phyloP scores from a whole-genome alignment of 2,888 invertebrate species.

The Rhagophthalmus giganteus region DNA sequence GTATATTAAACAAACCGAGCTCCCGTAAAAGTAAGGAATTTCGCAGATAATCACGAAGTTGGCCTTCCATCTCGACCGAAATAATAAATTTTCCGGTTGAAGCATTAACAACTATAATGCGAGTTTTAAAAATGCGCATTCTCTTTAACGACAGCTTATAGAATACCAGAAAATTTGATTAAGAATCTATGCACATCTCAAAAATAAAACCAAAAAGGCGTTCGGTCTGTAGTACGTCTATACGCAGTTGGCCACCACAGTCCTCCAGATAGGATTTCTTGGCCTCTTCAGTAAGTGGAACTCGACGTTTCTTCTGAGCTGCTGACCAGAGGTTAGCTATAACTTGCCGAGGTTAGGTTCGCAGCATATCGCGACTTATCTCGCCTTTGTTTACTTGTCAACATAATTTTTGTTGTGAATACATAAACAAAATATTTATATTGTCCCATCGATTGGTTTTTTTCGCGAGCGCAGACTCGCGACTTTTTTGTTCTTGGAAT shows the following conservation, averaged over 20 bases:
- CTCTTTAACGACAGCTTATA: slow-evolving; percentile 52
- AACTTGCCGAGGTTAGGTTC: slow-evolving; percentile 55
- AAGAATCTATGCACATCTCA: slow-evolving; percentile 54
- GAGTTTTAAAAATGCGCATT: slow-evolving; percentile 42
- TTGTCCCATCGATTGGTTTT: slow-evolving; percentile 55
- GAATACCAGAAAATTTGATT: slow-evolving; percentile 56
- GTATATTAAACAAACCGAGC: too few relatives aligned
- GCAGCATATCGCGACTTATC: slow-evolving; percentile 57
- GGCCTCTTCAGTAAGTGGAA: slow-evolving; percentile 8
- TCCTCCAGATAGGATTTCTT: slow-evolving; percentile 17
- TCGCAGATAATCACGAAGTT: slow-evolving; percentile 10
- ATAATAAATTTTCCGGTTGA: slow-evolving; percentile 21
- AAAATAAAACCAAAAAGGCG: slow-evolving; percentile 51
- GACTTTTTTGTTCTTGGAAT: slow-evolving; percentile 52
- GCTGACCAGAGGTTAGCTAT: slow-evolving; percentile 55
- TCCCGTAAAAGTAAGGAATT: neutral
- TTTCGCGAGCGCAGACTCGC: slow-evolving; percentile 46
- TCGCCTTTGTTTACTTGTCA: slow-evolving; percentile 59
- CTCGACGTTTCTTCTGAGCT: slow-evolving; percentile 40
- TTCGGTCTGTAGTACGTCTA: slow-evolving; percentile 56
- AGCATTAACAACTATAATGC: slow-evolving; percentile 30
- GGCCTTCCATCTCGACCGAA: slow-evolving; percentile 14
- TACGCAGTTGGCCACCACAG: slow-evolving; percentile 46
- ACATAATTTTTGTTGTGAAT: slow-evolving; percentile 58
- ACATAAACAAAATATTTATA: slow-evolving; percentile 59